Evolutionary conservation across 1,140 invertebrate species (phyloP), one percentile per base, ranked within the genome.

Genomic region (Lineus longissimus): DNA sequence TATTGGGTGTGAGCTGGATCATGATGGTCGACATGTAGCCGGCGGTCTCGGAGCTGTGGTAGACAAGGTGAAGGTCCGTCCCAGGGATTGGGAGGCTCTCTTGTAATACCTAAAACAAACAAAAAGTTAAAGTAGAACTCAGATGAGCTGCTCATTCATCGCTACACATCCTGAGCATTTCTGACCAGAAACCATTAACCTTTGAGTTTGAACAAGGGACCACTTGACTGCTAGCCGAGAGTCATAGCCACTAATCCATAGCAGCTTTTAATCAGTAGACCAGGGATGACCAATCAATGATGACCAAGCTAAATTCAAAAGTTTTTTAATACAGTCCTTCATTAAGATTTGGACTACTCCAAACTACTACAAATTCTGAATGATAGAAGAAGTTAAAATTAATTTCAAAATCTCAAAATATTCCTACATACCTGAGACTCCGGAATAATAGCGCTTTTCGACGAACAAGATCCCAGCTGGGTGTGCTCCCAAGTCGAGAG

Each of bases 81-180:
- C 93, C 94, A 2, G 95, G 94, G 67, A 98, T 94, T 15, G 88
- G 86, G 62, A 97, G 90, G 62, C 91, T 93, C 83, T 98, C 94
- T 82, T 97, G 94, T 0, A 97, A 87, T 72, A 97, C 95, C 92
- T 94, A 84, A n/a, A 65, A n/a, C 58, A 61, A 23, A 47, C 59
- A 59, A 27, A 56, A 33, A 4, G 25, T 7, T 19, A 19, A 40
- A 33, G 25, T 33, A 23, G 19, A 36, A 25, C 4, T 7, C n/a
- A 54, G 4, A n/a, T 54, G 9, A 19, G n/a, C 25, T n/a, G 9
- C 4, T 59, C 13, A 1, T 36, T n/a, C n/a, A n/a, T n/a, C n/a
- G n/a, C n/a, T n/a, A n/a, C n/a, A n/a, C n/a, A n/a, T n/a, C n/a
- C n/a, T n/a, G n/a, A n/a, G 6, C 47, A 13, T 23, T 2, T 51